phyloP scores from a whole-genome alignment of 2,797 vertebrate species.

The Acrocephalus scirpaceus region DNA sequence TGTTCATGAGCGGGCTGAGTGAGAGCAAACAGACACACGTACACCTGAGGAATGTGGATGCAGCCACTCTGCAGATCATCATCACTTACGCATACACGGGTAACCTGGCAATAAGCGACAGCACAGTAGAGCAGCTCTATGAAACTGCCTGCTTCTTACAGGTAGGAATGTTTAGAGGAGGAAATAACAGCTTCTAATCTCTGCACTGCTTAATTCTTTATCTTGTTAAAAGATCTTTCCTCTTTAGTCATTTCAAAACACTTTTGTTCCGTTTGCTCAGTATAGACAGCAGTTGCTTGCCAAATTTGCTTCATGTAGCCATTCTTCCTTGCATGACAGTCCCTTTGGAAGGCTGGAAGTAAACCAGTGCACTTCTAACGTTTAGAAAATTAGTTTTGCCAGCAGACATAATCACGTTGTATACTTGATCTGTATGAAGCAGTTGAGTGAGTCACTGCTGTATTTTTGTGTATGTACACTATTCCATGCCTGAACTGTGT shows the following conservation, averaged over 20 bases:
- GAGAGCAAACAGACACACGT: constrained; percentile 98
- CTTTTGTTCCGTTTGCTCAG: neutral
- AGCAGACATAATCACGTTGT: neutral
- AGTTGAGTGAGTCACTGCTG: neutral
- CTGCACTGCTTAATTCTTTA: neutral
- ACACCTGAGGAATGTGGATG: constrained; percentile 95
- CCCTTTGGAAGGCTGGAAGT: neutral
- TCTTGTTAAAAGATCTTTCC: neutral
- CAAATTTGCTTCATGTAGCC: neutral
- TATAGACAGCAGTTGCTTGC: neutral
- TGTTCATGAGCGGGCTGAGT: constrained; percentile 98
- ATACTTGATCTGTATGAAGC: neutral
- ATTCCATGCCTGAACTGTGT: neutral
- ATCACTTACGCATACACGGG: constrained; percentile 98
- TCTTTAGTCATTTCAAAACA: neutral
- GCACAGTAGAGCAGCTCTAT: constrained; percentile 96
- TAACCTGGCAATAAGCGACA: constrained; percentile 92
- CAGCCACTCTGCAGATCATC: constrained; percentile 93
- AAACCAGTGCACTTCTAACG: neutral
- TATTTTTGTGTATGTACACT: neutral
- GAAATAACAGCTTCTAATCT: neutral
- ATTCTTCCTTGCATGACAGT: neutral
- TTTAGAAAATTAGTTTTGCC: neutral
- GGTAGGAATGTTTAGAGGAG: constrained; percentile 74
- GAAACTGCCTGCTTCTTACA: constrained; percentile 98